A percentile compares a stretch with the other conserved stretches of the same genome.
Evolutionary conservation across 2,113 vertebrate genomes (phyloP).

Genomic region (Gambusia holbrooki): DNA sequence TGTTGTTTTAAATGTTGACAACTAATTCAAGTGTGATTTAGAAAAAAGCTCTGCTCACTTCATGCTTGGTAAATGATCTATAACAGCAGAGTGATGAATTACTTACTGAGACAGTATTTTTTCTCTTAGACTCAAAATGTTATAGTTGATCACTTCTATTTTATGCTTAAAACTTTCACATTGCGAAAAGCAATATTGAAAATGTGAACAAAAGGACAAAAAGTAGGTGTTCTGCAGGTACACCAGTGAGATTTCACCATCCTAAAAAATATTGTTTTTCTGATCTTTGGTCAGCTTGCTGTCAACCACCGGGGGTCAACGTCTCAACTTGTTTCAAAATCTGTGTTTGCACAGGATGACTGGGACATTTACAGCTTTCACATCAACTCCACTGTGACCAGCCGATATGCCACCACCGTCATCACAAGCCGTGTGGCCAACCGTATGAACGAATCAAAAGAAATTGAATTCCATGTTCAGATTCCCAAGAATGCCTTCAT

Average conservation of each 20-base stretch:
- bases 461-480: constrained; percentile 88
- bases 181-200: no score
- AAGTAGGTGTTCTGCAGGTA: not conserved
- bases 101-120: no score
- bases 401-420: constrained; percentile 89
- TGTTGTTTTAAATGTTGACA: no score
- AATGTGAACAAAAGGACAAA: no score
- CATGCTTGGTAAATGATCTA: no score
- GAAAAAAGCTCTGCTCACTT: no score
- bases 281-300: not conserved
- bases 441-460: constrained; percentile 78
- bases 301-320: not conserved
- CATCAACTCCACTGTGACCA: constrained; percentile 88
- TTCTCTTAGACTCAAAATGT: no score
- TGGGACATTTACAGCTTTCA: constrained; percentile 89
- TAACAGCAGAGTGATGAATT: no score
- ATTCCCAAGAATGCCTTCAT: constrained; percentile 96
- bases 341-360: constrained; percentile 60
- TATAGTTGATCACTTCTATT: no score
- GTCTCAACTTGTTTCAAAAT: not conserved
- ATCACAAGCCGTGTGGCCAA: constrained; percentile 91
- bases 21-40: no score
- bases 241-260: not conserved
- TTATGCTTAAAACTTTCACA: no score
- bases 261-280: not conserved